These are phyloP conservation scores for Apostichopus japonicus DNA, from an alignment of 35 echinoderm and acorn worm genomes.

Conservation along the genomic window DNA sequence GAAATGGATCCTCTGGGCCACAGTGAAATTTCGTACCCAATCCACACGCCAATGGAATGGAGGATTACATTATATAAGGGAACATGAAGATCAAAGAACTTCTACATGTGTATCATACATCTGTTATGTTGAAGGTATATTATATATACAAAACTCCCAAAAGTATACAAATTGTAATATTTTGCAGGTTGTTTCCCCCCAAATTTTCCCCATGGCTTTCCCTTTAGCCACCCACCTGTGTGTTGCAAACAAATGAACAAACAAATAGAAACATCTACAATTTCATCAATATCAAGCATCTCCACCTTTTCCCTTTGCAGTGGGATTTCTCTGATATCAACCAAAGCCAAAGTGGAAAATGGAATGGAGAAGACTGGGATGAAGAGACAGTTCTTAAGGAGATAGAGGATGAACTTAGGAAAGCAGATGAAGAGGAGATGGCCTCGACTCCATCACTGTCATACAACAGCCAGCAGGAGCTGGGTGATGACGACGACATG, in stretches of 20 bases:
- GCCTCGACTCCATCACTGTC: conserved; percentile 53
- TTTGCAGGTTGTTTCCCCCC: no score
- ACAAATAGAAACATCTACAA: no score
- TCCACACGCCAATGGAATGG: no score
- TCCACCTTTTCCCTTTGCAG: not conserved
- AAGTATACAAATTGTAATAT: not conserved
- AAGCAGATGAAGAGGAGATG: conserved; percentile 37
- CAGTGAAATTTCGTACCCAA: no score
- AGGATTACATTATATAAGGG: no score
- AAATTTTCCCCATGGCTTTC: no score
- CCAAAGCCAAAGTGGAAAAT: not conserved
- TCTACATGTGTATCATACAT: no score
- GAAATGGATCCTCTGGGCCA: no score
- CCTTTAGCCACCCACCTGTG: no score
- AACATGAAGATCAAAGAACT: no score
- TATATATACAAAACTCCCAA: not conserved
- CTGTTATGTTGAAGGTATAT: no score
- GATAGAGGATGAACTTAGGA: conserved; percentile 54
- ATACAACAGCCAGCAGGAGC: not conserved
- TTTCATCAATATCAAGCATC: no score
- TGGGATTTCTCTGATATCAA: conserved; percentile 69
- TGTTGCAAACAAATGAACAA: not conserved
- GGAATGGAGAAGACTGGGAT: conserved; percentile 49
- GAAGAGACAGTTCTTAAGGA: conserved; percentile 57
- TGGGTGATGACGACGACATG: not conserved